Evolutionary conservation across 2,113 vertebrate species (phyloP).

Genomic region (Puntigrus tetrazona): DNA sequence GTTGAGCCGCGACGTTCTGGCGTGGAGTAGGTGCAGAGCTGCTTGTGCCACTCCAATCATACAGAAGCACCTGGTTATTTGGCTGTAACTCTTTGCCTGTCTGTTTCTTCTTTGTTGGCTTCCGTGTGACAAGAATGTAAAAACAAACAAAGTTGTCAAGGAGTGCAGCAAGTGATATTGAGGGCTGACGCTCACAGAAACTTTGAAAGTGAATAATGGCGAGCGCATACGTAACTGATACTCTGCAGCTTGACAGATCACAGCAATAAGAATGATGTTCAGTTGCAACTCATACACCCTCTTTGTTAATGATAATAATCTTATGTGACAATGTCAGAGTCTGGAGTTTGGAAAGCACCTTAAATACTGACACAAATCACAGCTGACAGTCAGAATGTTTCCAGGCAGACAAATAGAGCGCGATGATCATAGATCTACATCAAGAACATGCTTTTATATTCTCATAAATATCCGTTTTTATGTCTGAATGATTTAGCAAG

Average conservation of each 20-base stretch:
- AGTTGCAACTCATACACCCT: background rate
- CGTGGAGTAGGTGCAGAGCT: slow-evolving; percentile 3
- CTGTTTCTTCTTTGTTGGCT: slow-evolving; percentile 30
- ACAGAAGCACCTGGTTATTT: slow-evolving; percentile 63
- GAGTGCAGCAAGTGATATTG: slow-evolving; percentile 59
- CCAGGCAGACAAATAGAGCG: slow-evolving; percentile 3
- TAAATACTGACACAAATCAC: slow-evolving; percentile 38
- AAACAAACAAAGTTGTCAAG: slow-evolving; percentile 47
- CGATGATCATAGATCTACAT: slow-evolving; percentile 34
- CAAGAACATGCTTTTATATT: slow-evolving; percentile 2
- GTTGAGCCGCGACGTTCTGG: slow-evolving; percentile 31
- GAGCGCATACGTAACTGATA: background rate
- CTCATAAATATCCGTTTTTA: slow-evolving; percentile 1
- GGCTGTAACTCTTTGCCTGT: slow-evolving; percentile 53
- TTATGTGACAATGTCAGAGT: slow-evolving; percentile 13
- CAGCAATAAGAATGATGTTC: background rate
- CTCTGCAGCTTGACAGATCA: background rate
- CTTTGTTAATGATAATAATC: slow-evolving; percentile 38
- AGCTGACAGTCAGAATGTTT: slow-evolving; percentile 1
- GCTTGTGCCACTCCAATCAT: slow-evolving; percentile 52
- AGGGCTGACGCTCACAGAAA: slow-evolving; percentile 41
- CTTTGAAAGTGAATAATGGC: slow-evolving; percentile 50
- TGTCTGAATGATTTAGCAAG: slow-evolving; percentile 36
- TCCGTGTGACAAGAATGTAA: slow-evolving; percentile 47
- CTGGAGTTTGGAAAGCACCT: slow-evolving; percentile 18